Base-by-base conservation (phyloP, 2,113 vertebrate species). In the Podarcis cretensis region DNA sequence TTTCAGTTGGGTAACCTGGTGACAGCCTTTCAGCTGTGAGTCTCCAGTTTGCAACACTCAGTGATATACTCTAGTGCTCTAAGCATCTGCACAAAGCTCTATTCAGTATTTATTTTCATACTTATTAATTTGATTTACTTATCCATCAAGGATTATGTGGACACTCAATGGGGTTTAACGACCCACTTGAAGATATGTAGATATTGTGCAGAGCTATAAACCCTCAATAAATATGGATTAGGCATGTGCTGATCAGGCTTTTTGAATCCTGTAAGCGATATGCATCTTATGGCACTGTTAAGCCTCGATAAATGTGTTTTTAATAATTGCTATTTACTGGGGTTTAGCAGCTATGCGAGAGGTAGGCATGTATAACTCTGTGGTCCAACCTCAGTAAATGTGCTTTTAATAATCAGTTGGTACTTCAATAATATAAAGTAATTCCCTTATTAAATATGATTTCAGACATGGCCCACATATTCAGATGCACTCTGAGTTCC, bases 401-500 rank as follows among this genome's bases (percentile, higher is more conserved):
- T 97, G 96, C 93, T 97, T 96, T 92, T 97, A 96, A 97, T 97
- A 94, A 97, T 96, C 96, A 95, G 95, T 96, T 95, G 95, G 92
- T 94, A 94, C 94, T 96, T 96, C 86, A 93, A 95, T 96, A 93
- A 96, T 92, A 96, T 95, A 95, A 93, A 94, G 93, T 94, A 96
- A 96, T 95, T 95, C 82, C 92, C 87, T 87, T 94, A 93, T 96
- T 95, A 93, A 93, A 96, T 87, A 92, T 13, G 91, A 96, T 88
- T 90, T 89, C 54, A 84, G 93, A 86, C 78, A 85, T 32, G 90
- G 63, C 81, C 75, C 92, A 88, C 81, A 35, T 90, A 69, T 94
- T 94, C 27, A 48, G 85, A 91, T 20, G 2, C 65, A 59, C 83
- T 90, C 78, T 85, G 86, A 90, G 68, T 74, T 89, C 69, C 18